Conservation (phyloP, 2,797 vertebrate genomes). For the Malacoctenus gilli region DNA sequence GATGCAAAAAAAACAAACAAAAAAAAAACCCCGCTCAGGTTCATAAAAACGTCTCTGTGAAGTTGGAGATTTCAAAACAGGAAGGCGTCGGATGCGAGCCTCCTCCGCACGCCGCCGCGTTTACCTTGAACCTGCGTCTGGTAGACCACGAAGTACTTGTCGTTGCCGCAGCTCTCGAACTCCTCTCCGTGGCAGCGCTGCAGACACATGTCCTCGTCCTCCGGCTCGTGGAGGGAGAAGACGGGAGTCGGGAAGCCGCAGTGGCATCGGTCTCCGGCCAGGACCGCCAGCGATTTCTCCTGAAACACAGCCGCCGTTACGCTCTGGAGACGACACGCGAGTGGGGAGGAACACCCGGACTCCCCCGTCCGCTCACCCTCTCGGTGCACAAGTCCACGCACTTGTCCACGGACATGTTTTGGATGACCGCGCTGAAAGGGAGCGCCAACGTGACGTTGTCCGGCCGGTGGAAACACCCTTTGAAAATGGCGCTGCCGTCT, state of each 20-base stretch:
- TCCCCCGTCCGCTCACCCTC: conserved; percentile 79
- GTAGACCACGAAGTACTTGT: conserved; percentile 91
- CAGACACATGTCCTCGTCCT: conserved; percentile 91
- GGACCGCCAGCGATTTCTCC: conserved; percentile 91
- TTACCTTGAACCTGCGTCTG: conserved; percentile 98
- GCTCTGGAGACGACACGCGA: conserved; percentile 18
- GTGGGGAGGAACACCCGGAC: no score
- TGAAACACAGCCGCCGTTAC: conserved; percentile 60
- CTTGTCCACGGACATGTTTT: conserved; percentile 96
- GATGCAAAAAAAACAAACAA: no score
- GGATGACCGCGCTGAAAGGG: conserved; percentile 83
- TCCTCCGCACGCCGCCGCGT: background rate
- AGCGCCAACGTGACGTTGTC: conserved; percentile 90
- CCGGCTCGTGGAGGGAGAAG: conserved; percentile 91
- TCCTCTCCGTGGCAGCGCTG: conserved; percentile 89
- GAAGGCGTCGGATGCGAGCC: no score
- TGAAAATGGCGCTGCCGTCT: conserved; percentile 96
- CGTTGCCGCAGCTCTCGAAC: conserved; percentile 93
- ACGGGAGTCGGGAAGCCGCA: conserved; percentile 92
- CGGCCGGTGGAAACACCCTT: conserved; percentile 91
- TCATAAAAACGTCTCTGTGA: no score
- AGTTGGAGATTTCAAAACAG: no score
- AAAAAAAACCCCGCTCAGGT: no score
- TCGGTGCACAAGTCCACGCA: conserved; percentile 96
- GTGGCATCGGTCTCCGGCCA: conserved; percentile 87